phyloP scores from a whole-genome alignment of 1,140 invertebrate species.

The Drosophila fuyamai region DNA sequence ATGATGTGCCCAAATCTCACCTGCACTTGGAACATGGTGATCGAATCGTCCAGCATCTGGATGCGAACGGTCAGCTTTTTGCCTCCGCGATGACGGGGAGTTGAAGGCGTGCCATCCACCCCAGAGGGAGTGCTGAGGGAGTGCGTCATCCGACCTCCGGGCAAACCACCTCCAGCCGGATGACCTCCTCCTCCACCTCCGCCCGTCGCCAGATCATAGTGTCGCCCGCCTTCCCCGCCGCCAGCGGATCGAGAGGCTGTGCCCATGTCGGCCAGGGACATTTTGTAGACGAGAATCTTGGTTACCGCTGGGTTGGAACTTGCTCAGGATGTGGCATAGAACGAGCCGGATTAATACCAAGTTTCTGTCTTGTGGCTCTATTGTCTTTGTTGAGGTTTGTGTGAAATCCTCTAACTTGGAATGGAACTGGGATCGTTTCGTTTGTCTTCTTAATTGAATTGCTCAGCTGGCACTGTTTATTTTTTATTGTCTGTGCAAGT shows the following conservation, averaged over 20 bases:
- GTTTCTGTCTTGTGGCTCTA: conserved; percentile 13
- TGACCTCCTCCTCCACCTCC: conserved; percentile 57
- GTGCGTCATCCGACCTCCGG: conserved; percentile 89
- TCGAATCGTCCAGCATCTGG: conserved; percentile 94
- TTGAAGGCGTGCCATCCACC: conserved; percentile 91
- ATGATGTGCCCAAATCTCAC: conserved; percentile 85
- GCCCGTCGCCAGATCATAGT: conserved; percentile 33
- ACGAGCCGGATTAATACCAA: conserved; percentile 5
- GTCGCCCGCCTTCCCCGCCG: conserved; percentile 43
- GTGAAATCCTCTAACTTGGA: conserved; percentile 67
- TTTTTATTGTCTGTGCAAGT: conserved; percentile 40
- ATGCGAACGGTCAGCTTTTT: conserved; percentile 94
- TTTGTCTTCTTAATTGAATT: conserved; percentile 47
- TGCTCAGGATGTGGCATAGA: conserved; percentile 48
- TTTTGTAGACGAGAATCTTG: conserved; percentile 84
- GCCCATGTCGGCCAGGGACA: conserved; percentile 83
- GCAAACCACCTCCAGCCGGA: conserved; percentile 38
- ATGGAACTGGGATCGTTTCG: conserved; percentile 61
- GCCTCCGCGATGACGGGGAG: conserved; percentile 89
- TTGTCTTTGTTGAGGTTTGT: conserved; percentile 24
- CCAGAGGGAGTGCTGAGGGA: conserved; percentile 93
- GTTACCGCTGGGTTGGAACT: conserved; percentile 32
- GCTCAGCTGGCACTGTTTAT: conserved; percentile 38
- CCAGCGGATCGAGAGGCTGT: conserved; percentile 67
- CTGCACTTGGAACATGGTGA: conserved; percentile 96